Evolutionary conservation across 2,888 invertebrate species (phyloP).

Genomic region (Macaria notata): DNA sequence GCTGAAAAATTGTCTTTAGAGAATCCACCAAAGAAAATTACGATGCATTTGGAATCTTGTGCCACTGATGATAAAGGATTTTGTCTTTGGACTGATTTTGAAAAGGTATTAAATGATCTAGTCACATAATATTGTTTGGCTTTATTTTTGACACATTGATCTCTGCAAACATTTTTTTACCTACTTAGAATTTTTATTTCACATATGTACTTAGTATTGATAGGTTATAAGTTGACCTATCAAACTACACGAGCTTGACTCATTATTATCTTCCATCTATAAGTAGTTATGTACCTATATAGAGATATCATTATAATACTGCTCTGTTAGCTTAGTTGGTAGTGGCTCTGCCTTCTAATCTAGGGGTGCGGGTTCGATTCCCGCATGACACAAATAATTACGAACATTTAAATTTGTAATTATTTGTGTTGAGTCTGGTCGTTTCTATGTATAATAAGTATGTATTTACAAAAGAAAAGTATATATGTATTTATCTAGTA

Average conservation of each 20-base stretch:
- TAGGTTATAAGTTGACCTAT: neutral
- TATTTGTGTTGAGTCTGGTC: too few species aligned
- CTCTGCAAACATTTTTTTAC: neutral
- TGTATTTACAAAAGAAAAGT: too few species aligned
- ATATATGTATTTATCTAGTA: too few species aligned
- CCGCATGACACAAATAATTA: too few species aligned
- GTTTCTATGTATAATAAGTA: too few species aligned
- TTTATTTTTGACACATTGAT: neutral
- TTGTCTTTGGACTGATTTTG: conserved; percentile 54
- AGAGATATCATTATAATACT: too few species aligned
- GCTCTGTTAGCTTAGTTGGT: too few species aligned
- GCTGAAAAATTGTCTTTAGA: conserved; percentile 39
- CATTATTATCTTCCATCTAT: too few species aligned
- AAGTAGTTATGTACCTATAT: too few species aligned
- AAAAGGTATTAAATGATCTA: conserved; percentile 28
- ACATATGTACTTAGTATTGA: neutral
- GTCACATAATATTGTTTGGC: neutral
- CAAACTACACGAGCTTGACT: neutral
- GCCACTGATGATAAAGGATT: conserved; percentile 44
- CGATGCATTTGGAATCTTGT: conserved; percentile 49
- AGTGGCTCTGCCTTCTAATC: too few species aligned
- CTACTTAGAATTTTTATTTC: neutral
- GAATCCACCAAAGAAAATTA: conserved; percentile 48
- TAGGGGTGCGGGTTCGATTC: too few species aligned
- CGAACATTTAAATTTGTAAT: too few species aligned